Conservation (phyloP, 2,888 invertebrate genomes). For the Chloromyia formosa region DNA sequence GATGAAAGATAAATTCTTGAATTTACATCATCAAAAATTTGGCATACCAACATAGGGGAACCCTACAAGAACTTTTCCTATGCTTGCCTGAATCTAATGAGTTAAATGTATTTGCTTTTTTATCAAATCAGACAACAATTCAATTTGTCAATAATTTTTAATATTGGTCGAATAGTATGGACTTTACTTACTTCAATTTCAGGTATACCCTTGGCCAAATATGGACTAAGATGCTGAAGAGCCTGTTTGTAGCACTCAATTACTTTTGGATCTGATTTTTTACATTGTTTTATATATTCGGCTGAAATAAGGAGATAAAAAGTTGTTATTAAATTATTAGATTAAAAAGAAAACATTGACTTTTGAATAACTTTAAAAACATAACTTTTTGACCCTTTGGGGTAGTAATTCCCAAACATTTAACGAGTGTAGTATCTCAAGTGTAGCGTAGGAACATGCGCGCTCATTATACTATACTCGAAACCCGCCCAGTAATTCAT, state of each 20-base stretch:
- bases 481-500: too few species aligned
- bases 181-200: constrained; percentile 69
- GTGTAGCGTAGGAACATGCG: too few species aligned
- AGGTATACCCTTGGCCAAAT: constrained; percentile 69
- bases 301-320: constrained; percentile 62
- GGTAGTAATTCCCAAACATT: too few species aligned
- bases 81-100: background rate
- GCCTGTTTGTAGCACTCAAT: constrained; percentile 68
- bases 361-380: background rate
- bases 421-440: too few species aligned
- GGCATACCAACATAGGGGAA: background rate
- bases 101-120: background rate
- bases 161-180: too few species aligned
- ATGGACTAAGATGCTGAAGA: constrained; percentile 69
- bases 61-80: background rate
- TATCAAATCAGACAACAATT: background rate
- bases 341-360: background rate
- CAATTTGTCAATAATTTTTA: too few species aligned
- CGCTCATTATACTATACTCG: too few species aligned
- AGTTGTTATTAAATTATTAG: background rate
- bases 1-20: too few species aligned
- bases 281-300: constrained; percentile 74
- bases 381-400: too few species aligned
- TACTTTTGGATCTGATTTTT: constrained; percentile 70
- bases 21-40: too few species aligned